Percentiles rank a stretch among this genome's conserved stretches.
Evolutionary conservation across 2,888 invertebrate species (phyloP).

Genomic region (Caenorhabditis sp.): DNA sequence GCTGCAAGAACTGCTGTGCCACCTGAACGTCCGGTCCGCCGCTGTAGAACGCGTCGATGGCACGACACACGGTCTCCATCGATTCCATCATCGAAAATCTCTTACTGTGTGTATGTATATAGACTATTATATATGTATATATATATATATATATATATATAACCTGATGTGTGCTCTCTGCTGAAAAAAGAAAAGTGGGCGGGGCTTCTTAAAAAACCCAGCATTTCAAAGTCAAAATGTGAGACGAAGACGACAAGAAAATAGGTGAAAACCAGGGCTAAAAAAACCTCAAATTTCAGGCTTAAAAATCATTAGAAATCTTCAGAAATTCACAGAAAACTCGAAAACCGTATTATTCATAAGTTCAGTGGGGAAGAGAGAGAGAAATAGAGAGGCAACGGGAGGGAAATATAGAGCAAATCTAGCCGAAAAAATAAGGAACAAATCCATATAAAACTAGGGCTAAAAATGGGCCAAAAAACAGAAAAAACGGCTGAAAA

Average conservation of each 20-base stretch:
- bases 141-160: no score
- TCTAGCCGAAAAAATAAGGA: no score
- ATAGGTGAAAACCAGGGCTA: neutral
- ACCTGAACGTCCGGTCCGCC: slow-evolving; percentile 40
- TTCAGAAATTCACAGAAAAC: slow-evolving; percentile 7
- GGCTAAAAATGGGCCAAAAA: neutral
- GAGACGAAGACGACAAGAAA: neutral
- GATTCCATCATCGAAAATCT: slow-evolving; percentile 47
- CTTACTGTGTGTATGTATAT: no score
- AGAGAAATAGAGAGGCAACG: no score
- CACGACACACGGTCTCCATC: slow-evolving; percentile 55
- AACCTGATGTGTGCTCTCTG: no score
- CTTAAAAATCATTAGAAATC: neutral
- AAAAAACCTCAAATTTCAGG: neutral
- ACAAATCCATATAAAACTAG: no score
- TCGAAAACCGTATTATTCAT: neutral
- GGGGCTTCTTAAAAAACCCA: no score
- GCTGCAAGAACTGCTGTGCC: slow-evolving; percentile 56
- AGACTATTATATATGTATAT: no score
- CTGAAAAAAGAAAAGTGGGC: no score
- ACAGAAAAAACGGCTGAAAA: neutral
- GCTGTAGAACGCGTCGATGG: slow-evolving; percentile 60
- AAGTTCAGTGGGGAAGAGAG: neutral
- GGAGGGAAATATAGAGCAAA: no score
- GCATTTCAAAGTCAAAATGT: slow-evolving; percentile 5